Evolutionary conservation across 2,888 invertebrate species (phyloP).

Genomic region (Gasteruption jaculator): DNA sequence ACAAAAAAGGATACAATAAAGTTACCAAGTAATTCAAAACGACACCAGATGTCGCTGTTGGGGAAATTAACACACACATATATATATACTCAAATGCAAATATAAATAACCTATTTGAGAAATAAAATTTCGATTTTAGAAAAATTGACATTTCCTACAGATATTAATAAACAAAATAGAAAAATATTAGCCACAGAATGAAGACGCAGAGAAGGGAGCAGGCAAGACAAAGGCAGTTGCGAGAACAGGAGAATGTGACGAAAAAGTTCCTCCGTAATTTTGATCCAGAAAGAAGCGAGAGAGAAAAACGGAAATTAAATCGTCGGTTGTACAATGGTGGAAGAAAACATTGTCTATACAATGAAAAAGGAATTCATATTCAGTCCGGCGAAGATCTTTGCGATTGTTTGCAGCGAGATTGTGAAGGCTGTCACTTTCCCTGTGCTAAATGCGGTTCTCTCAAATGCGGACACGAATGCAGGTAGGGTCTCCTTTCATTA

Average conservation of each 20-base stretch:
- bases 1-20: no score
- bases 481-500: constrained; percentile 54
- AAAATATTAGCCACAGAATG: no score
- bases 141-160: no score
- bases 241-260: constrained; percentile 38
- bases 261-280: constrained; percentile 55
- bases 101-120: no score
- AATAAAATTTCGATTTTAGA: no score
- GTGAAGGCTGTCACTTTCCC: constrained; percentile 82
- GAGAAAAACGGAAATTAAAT: constrained; percentile 73
- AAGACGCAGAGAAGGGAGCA: no score
- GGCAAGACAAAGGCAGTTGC: no score
- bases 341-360: constrained; percentile 61
- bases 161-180: no score
- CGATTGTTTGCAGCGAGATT: constrained; percentile 75
- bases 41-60: no score
- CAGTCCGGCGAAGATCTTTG: constrained; percentile 69
- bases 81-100: no score
- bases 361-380: constrained; percentile 66
- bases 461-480: constrained; percentile 79
- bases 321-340: constrained; percentile 60
- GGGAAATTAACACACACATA: no score
- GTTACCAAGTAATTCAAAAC: no score
- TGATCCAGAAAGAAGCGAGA: constrained; percentile 73
- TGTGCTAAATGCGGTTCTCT: constrained; percentile 69